Percentiles rank a stretch among this genome's conserved stretches.
Conservation (phyloP, 2,797 vertebrate genomes). For the Petrocephalus schoutedeni region DNA sequence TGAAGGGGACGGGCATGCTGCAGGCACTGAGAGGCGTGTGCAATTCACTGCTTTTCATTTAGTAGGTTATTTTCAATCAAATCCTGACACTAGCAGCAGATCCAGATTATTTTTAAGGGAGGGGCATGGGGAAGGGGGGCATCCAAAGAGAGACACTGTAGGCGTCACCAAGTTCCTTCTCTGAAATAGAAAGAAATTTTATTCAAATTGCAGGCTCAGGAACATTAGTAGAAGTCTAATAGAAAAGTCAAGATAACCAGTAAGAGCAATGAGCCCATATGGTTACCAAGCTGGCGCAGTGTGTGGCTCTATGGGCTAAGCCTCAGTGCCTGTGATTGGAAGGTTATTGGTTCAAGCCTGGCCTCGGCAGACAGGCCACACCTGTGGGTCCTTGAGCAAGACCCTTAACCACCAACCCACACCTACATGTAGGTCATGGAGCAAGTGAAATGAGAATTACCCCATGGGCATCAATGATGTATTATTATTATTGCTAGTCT, state of each 20-base stretch:
- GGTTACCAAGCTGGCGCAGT: no score
- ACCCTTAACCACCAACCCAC: neutral
- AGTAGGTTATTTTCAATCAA: neutral
- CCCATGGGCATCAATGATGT: neutral
- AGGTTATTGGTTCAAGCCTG: neutral
- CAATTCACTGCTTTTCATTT: neutral
- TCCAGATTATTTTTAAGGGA: neutral
- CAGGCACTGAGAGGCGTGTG: neutral
- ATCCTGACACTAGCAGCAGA: neutral
- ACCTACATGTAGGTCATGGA: neutral
- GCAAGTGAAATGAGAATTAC: neutral
- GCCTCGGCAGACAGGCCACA: neutral
- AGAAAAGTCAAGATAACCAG: neutral
- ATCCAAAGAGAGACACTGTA: neutral
- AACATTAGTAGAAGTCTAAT: neutral
- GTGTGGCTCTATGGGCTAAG: neutral
- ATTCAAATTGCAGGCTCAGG: neutral
- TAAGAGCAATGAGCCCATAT: neutral
- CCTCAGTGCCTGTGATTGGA: neutral
- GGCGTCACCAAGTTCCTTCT: neutral
- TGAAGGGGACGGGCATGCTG: neutral
- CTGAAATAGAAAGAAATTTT: neutral
- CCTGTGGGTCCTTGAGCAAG: neutral
- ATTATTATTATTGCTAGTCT: neutral
- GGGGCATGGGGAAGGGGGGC: neutral